Base-by-base conservation (phyloP, 2,888 invertebrate genomes). In the Cataglyphis livida region DNA sequence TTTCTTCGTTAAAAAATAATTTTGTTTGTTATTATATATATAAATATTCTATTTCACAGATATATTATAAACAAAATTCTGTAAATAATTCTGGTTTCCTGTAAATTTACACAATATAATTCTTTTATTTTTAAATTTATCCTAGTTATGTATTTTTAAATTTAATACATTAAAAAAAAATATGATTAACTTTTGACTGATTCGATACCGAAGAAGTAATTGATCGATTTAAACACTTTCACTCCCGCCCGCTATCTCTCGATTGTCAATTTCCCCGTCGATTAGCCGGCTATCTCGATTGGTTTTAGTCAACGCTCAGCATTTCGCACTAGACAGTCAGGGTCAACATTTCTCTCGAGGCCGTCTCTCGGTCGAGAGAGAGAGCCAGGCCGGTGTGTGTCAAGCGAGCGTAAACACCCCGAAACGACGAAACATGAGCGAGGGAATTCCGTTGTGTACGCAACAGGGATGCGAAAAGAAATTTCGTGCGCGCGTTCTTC, bases 281-380 rank as follows among this genome's bases (percentile, higher is more conserved):
- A 88, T 87, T 51, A 78, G 35, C 83, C 68, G 38, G 66, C 87
- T 82, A 83, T 87, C 86, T 84, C 84, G 70, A 83, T 75, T 81
- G 81, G 81, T 89, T 85, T 74, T 68, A 85, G 81, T 78, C 79
- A 64, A 82, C 70, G 86, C 64, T 82, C 84, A 61, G 54, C 76
- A 78, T 83, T 57, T 41, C 81, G 65, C 41, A 74, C 51, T 66
- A 35, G n/a, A 57, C 61, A 66, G 54, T 70, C 88, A 85, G 86
- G 84, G 86, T 82, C 84, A 81, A 82, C 78, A 79, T 85, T 76
- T 81, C 81, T 57, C 78, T 81, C 68, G 74, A 75, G 71, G 71
- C 66, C 35, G 57, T 61, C 44, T 62, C 57, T 51, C 62, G 32
- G n/a, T 64, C 65, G 41, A 62, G 21, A 76, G 21, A 76, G 21